Conservation (phyloP, 2,888 invertebrate genomes). For the Argyresthia goedartella region DNA sequence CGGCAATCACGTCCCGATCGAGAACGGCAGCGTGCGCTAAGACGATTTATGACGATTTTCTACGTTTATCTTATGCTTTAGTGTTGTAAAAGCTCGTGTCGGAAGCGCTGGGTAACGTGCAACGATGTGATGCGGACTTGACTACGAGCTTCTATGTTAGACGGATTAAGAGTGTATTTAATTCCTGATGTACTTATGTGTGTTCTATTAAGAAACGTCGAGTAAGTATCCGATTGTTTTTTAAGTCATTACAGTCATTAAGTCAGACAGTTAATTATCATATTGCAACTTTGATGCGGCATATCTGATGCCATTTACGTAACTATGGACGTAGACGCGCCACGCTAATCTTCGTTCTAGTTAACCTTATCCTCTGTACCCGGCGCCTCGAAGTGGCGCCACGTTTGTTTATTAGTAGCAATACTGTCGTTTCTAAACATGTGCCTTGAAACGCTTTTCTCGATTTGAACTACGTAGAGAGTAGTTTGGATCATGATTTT, state of each 20-base stretch:
- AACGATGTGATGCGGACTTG: background rate
- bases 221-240: too few relatives aligned
- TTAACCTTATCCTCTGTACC: background rate
- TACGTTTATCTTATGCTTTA: background rate
- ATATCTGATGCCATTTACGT: background rate
- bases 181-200: too few relatives aligned
- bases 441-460: slow-evolving; percentile 70
- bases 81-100: background rate
- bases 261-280: too few relatives aligned
- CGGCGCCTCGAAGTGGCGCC: background rate
- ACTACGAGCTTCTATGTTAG: background rate
- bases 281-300: background rate
- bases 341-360: background rate
- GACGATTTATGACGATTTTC: slow-evolving; percentile 14
- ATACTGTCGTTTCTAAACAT: slow-evolving; percentile 67
- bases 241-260: too few relatives aligned
- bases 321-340: background rate
- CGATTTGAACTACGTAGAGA: slow-evolving; percentile 35
- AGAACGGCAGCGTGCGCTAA: slow-evolving; percentile 49
- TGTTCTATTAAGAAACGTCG: too few relatives aligned
- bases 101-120: background rate
- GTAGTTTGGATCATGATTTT: slow-evolving; percentile 64
- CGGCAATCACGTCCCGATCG: slow-evolving; percentile 42
- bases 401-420: background rate
- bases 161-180: background rate